Base-by-base conservation (phyloP, 2,797 vertebrate genomes). In the Melanotaenia parkinsoni region DNA sequence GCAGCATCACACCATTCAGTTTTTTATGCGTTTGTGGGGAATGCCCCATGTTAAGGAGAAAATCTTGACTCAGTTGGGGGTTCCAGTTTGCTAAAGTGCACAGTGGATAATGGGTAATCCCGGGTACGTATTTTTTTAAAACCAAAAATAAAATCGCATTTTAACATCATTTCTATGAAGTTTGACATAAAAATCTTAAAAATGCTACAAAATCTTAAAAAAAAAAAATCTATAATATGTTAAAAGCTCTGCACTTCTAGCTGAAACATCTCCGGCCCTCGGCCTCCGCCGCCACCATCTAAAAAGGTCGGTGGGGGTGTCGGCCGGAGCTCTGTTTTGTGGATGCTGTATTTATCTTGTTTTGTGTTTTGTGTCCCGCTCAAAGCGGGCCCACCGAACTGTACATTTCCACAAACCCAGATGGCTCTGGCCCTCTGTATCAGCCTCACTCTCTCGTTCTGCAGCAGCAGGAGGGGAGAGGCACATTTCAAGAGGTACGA, bases 101-200 rank as follows among this genome's bases (percentile, higher is more conserved):
- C 94, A 93, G 90, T 93, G 82, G 83, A 91, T 91, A 85, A 90
- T 90, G 93, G 93, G 87, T 90, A 91, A 93, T 93, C 93, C 94
- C 93, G 93, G 93, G 93, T 95, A 95, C 93, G 92, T 94, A 92
- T 94, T 93, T 93, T 95, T 94, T 94, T 91, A 92, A 94, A 94
- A 93, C 93, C 93, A 95, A 95, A 95, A 93, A 92, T 87, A 71
- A 91, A 93, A 92, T 93, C 4, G 86, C 91, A 92, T 93, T 94
- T 93, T 93, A 92, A 92, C 85, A 79, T 94, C 86, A 92, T 94
- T 94, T 93, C 90, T 93, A 93, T 94, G 91, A 93, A 92, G 91
- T 93, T 94, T 94, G 91, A 92, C 90, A 94, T 84, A 89, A 92
- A 93, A 92, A 90, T 72, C 80, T 85, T 83, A 84, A 89, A 89